phyloP scores from a whole-genome alignment of 2,888 invertebrate species.

The Artemia sinica region DNA sequence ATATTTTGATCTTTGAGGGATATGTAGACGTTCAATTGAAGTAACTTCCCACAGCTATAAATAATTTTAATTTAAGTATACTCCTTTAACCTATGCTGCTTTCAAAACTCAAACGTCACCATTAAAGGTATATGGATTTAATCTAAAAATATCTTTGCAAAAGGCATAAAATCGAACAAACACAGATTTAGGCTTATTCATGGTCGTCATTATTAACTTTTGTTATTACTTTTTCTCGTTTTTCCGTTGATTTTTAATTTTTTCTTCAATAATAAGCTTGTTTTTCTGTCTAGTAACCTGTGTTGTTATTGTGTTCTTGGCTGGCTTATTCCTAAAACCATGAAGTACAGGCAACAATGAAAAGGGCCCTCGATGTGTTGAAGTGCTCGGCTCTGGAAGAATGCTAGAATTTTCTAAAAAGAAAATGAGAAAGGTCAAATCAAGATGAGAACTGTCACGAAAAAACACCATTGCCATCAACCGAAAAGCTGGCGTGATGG shows the following conservation, averaged over 20 bases:
- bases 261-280: conserved; percentile 59
- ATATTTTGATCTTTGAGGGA: too few species aligned
- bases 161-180: too few species aligned
- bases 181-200: too few species aligned
- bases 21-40: too few species aligned
- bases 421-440: background rate
- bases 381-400: conserved; percentile 14
- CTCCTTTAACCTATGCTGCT: too few species aligned
- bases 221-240: background rate
- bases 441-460: background rate
- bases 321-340: conserved; percentile 43
- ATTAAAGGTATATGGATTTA: too few species aligned
- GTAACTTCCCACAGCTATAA: too few species aligned
- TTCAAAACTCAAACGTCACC: too few species aligned
- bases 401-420: background rate
- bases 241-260: conserved; percentile 28
- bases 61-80: too few species aligned
- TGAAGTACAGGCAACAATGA: conserved; percentile 19
- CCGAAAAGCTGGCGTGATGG: too few species aligned
- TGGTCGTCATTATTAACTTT: background rate
- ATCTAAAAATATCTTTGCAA: too few species aligned
- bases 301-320: conserved; percentile 46
- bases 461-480: background rate
- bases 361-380: background rate
- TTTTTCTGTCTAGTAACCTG: conserved; percentile 66